These are phyloP conservation scores for Tachysurus vachellii DNA, from an alignment of 2,113 vertebrate species.

Conservation along the genomic window DNA sequence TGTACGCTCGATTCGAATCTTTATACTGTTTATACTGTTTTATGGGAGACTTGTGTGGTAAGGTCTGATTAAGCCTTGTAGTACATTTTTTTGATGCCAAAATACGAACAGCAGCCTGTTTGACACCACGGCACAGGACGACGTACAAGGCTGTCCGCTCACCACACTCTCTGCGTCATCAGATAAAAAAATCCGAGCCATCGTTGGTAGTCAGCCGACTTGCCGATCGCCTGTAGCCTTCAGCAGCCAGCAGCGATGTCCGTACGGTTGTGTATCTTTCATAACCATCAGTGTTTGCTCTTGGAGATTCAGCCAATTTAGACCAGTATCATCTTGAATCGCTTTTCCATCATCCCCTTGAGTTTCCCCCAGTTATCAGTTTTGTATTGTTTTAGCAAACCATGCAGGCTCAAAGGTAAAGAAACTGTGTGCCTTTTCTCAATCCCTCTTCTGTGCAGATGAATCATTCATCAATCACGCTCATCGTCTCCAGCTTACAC, in stretches of 20 bases:
- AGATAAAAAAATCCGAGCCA: slow-evolving; percentile 4
- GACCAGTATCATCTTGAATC: slow-evolving; percentile 63
- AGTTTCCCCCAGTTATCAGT: slow-evolving; percentile 56
- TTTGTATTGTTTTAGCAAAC: slow-evolving; percentile 69
- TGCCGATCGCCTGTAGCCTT: slow-evolving; percentile 52
- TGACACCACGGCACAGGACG: neutral
- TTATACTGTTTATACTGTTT: neutral
- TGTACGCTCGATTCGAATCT: neutral
- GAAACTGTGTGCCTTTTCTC: slow-evolving; percentile 74
- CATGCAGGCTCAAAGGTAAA: slow-evolving; percentile 64
- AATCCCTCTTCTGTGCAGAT: slow-evolving; percentile 61
- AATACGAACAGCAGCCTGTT: slow-evolving; percentile 9
- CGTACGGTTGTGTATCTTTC: slow-evolving; percentile 65
- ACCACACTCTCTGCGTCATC: slow-evolving; percentile 12
- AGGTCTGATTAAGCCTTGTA: neutral
- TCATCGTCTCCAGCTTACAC: slow-evolving; percentile 31
- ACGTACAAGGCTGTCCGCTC: neutral
- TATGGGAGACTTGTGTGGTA: neutral
- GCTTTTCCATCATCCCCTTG: slow-evolving; percentile 54
- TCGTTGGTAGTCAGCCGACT: slow-evolving; percentile 42
- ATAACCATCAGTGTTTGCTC: slow-evolving; percentile 68
- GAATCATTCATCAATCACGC: slow-evolving; percentile 54
- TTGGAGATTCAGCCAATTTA: slow-evolving; percentile 61
- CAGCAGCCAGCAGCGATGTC: slow-evolving; percentile 61
- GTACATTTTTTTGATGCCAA: neutral